phyloP scores from a whole-genome alignment of 2,113 vertebrate genomes.

The Lophura nycthemera region DNA sequence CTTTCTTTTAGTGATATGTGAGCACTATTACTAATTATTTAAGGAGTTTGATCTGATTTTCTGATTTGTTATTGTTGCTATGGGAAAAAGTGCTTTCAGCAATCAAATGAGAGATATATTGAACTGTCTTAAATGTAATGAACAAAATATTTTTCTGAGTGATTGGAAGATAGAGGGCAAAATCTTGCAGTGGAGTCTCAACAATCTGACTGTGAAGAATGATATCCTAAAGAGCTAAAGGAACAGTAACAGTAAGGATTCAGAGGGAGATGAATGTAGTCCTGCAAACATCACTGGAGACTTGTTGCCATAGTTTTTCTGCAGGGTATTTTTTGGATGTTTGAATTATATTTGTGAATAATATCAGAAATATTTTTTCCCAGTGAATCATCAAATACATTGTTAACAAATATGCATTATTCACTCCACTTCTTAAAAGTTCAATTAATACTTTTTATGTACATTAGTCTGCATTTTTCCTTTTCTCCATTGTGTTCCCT shows the following conservation, averaged over 20 bases:
- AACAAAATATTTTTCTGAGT: neutral
- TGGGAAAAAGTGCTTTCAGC: neutral
- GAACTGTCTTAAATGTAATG: neutral
- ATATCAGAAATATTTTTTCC: conserved; percentile 51
- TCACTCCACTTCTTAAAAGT: conserved; percentile 15
- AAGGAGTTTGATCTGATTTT: neutral
- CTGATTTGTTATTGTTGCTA: neutral
- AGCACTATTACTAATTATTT: neutral
- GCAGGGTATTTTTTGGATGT: conserved; percentile 7
- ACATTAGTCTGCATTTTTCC: neutral
- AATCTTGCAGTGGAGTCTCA: neutral
- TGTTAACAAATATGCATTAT: neutral
- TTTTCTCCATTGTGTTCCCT: neutral
- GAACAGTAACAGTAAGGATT: neutral
- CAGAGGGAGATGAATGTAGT: neutral
- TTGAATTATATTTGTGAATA: conserved; percentile 60
- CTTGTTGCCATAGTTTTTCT: neutral
- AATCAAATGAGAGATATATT: neutral
- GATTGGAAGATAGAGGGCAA: neutral
- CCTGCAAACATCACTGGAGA: neutral
- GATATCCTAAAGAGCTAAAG: neutral
- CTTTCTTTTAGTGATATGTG: neutral
- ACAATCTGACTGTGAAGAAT: neutral
- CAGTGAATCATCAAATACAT: conserved; percentile 27
- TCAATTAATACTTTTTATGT: conserved; percentile 28